Evolutionary conservation across 1,140 invertebrate genomes (phyloP).

Genomic region (Zaprionus vittiger): DNA sequence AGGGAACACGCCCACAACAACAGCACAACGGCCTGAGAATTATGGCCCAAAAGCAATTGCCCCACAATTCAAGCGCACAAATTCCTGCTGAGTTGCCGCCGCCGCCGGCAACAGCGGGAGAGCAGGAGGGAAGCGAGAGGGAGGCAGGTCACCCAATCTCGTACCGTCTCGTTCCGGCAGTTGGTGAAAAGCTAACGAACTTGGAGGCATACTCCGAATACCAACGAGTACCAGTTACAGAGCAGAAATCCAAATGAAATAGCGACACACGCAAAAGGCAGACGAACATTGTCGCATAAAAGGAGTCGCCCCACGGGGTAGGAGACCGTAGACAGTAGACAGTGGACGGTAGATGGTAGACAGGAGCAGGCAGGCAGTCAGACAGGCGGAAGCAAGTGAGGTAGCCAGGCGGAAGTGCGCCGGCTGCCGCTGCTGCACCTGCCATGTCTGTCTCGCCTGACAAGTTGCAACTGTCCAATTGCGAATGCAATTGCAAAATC

Average conservation of each 20-base stretch:
- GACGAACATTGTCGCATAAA: slow-evolving; percentile 38
- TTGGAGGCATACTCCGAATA: slow-evolving; percentile 74
- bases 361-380: slow-evolving; percentile 33
- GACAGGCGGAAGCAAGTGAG: slow-evolving; percentile 56
- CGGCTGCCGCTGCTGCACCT: slow-evolving; percentile 31
- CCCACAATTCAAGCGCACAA: slow-evolving; percentile 64
- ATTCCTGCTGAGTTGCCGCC: slow-evolving; percentile 25
- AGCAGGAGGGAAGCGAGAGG: background rate
- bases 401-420: slow-evolving; percentile 59
- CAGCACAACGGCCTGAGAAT: slow-evolving; percentile 29
- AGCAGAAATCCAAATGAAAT: slow-evolving; percentile 33
- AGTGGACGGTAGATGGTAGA: slow-evolving; percentile 18
- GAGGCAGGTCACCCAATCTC: background rate
- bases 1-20: slow-evolving; percentile 23
- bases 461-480: slow-evolving; percentile 59
- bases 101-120: background rate
- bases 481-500: slow-evolving; percentile 48
- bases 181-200: slow-evolving; percentile 74
- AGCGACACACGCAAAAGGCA: slow-evolving; percentile 36
- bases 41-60: slow-evolving; percentile 64
- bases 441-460: slow-evolving; percentile 63
- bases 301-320: slow-evolving; percentile 21
- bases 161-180: background rate
- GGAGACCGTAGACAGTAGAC: background rate
- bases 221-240: slow-evolving; percentile 78